These are phyloP conservation scores for Tamandua tetradactyla DNA, from an alignment of 2,797 vertebrate genomes.

Conservation along the genomic window DNA sequence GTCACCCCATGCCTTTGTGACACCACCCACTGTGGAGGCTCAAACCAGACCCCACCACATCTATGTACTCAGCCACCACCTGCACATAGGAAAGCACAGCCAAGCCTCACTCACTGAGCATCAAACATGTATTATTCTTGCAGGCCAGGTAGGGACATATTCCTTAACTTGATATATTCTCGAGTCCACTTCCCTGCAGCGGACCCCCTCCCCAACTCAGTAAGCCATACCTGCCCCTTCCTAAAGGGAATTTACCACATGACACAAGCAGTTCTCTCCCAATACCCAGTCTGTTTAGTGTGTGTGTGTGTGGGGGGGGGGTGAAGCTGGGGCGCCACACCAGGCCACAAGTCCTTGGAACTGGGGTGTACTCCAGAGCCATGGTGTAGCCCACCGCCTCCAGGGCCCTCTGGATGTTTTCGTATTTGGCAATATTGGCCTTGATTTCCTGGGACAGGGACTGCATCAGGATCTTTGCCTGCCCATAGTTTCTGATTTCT, in stretches of 20 bases:
- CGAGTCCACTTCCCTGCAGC: not conserved
- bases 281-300: too few relatives aligned
- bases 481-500: constrained; percentile 88
- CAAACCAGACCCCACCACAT: too few relatives aligned
- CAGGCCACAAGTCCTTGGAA: not conserved
- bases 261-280: not conserved
- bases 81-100: too few relatives aligned
- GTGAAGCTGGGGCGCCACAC: not conserved
- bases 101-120: too few relatives aligned
- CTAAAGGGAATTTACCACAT: rapidly evolving
- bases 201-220: not conserved
- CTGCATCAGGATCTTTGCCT: constrained; percentile 98
- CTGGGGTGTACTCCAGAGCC: constrained; percentile 89
- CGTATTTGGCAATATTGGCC: constrained; percentile 92
- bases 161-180: not conserved
- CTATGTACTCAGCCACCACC: too few relatives aligned
- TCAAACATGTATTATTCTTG: too few relatives aligned
- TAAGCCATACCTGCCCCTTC: not conserved
- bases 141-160: too few relatives aligned
- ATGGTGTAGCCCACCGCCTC: constrained; percentile 96
- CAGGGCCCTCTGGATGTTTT: constrained; percentile 94
- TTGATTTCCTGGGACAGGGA: constrained; percentile 97
- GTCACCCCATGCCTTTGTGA: too few relatives aligned
- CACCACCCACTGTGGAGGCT: too few relatives aligned
- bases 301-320: not conserved